Conservation (phyloP, 2,888 invertebrate genomes). For the Lycia hirtaria region DNA sequence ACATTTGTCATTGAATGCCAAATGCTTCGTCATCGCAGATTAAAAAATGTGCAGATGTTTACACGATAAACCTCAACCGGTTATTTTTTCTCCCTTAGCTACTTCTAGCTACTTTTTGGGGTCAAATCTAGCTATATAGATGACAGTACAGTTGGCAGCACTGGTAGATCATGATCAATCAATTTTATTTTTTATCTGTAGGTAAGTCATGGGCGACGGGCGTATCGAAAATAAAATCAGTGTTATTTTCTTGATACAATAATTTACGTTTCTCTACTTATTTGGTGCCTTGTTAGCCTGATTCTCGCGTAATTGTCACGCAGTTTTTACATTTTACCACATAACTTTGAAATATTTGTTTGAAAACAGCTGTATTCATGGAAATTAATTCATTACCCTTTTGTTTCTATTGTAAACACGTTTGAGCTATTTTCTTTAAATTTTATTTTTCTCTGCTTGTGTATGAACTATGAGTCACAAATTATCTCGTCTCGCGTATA, state of each 20-base stretch:
- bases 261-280: conserved; percentile 2
- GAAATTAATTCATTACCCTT: conserved; percentile 26
- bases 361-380: background rate
- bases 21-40: no score
- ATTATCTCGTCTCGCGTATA: conserved; percentile 40
- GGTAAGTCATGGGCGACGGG: conserved; percentile 47
- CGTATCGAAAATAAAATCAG: conserved; percentile 48
- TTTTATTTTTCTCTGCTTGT: conserved; percentile 42
- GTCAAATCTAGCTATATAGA: no score
- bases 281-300: background rate
- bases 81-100: no score
- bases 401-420: conserved; percentile 62
- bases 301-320: background rate
- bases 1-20: no score
- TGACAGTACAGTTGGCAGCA: no score
- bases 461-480: conserved; percentile 69
- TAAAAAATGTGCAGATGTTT: no score
- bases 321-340: background rate
- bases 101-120: no score
- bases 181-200: conserved; percentile 38
- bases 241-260: conserved; percentile 11
- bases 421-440: conserved; percentile 50
- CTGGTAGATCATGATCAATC: no score
- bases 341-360: background rate
- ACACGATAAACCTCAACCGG: no score